Percentiles rank a stretch among this genome's conserved stretches.
phyloP scores from a whole-genome alignment of 1,140 invertebrate genomes.

The Pemphigus obesinymphae region DNA sequence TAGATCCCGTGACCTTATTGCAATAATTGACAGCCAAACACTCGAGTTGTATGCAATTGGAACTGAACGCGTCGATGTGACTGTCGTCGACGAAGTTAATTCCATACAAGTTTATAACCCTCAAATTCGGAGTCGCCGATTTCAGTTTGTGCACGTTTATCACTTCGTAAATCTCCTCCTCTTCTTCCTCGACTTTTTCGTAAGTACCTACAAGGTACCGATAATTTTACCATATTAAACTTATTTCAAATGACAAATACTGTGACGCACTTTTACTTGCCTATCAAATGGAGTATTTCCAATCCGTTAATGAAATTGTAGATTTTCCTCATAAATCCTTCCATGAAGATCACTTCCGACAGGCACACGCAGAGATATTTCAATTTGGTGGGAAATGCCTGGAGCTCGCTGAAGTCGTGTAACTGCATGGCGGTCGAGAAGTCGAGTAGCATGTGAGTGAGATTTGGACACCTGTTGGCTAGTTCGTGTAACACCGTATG shows the following conservation, averaged over 20 bases:
- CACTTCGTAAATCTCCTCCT: slow-evolving; percentile 99
- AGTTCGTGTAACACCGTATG: slow-evolving; percentile 96
- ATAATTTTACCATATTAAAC: too few species aligned
- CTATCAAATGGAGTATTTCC: slow-evolving; percentile 97
- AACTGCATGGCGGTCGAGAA: slow-evolving; percentile 98
- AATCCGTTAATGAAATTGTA: slow-evolving; percentile 99
- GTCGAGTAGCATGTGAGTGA: slow-evolving; percentile 96
- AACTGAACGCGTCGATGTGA: slow-evolving; percentile 96
- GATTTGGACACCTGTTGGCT: slow-evolving; percentile 92
- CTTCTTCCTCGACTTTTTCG: slow-evolving; percentile 97
- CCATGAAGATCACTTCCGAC: slow-evolving; percentile 99
- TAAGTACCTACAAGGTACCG: slow-evolving; percentile 90
- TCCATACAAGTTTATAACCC: slow-evolving; percentile 93
- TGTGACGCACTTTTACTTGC: slow-evolving; percentile 54
- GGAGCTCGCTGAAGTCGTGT: slow-evolving; percentile 92
- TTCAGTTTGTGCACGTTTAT: slow-evolving; percentile 99
- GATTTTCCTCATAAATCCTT: slow-evolving; percentile 99
- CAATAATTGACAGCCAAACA: slow-evolving; percentile 96
- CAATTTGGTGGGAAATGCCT: slow-evolving; percentile 95
- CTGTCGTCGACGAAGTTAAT: slow-evolving; percentile 98
- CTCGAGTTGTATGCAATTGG: slow-evolving; percentile 89
- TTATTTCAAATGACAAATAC: too few species aligned
- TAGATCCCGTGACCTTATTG: slow-evolving; percentile 93
- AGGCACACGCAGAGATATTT: slow-evolving; percentile 95
- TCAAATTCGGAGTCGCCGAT: slow-evolving; percentile 88